These are phyloP conservation scores for Mesorhabditis sp. DNA, from an alignment of 2,888 invertebrate species.

Conservation along the genomic window DNA sequence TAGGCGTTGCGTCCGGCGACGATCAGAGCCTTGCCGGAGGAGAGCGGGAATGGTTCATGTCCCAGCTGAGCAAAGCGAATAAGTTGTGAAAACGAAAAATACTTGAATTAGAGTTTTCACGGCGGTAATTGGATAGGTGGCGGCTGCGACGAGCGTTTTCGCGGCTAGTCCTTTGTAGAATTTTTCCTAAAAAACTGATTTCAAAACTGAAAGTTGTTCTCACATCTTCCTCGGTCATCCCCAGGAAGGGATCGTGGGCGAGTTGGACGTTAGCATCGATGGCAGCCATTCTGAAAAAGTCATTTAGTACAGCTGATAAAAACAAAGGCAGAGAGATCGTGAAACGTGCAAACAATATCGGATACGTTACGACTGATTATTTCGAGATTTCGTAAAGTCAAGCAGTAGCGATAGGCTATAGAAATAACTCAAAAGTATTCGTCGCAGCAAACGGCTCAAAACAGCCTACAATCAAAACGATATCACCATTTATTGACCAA, in stretches of 20 bases:
- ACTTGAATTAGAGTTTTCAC: conserved; percentile 42
- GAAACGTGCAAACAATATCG: too few species aligned
- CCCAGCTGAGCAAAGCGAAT: conserved; percentile 35
- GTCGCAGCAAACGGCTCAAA: too few species aligned
- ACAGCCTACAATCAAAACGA: not conserved
- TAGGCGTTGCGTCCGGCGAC: conserved; percentile 52
- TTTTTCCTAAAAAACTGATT: conserved; percentile 25
- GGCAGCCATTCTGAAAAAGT: conserved; percentile 2
- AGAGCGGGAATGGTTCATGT: conserved; percentile 55
- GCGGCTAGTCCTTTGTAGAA: conserved; percentile 23
- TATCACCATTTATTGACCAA: not conserved
- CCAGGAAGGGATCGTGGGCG: conserved; percentile 21
- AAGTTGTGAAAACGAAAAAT: not conserved
- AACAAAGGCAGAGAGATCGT: too few species aligned
- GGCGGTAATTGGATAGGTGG: conserved; percentile 45
- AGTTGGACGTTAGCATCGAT: not conserved
- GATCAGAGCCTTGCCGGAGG: conserved; percentile 45
- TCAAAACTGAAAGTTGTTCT: conserved; percentile 5
- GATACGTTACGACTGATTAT: too few species aligned
- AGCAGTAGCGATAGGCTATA: not conserved
- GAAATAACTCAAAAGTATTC: not conserved
- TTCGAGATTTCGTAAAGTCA: not conserved
- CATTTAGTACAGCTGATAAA: too few species aligned
- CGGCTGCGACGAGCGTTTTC: conserved; percentile 28
- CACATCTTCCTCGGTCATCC: conserved; percentile 23